Conservation (phyloP, 1,140 invertebrate species). For the Papilio polyxenes region DNA sequence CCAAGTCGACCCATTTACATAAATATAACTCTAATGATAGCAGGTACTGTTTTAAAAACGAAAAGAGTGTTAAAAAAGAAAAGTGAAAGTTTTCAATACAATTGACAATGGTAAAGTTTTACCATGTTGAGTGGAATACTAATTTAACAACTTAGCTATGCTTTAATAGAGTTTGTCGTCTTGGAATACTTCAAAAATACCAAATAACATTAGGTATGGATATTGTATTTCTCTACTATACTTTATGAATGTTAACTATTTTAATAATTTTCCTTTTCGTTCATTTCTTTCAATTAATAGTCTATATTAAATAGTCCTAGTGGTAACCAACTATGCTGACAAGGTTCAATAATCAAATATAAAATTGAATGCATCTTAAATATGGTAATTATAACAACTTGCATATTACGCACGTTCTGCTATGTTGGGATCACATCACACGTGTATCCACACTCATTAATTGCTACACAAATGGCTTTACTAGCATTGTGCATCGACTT, state of each 20-base stretch:
- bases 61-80: not conserved
- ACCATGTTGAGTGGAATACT: not conserved
- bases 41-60: not conserved
- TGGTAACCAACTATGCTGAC: too few relatives aligned
- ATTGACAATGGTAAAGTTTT: conserved; percentile 10
- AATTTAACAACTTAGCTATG: not conserved
- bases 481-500: conserved; percentile 38
- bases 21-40: not conserved
- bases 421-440: conserved; percentile 48
- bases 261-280: too few relatives aligned
- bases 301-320: too few relatives aligned
- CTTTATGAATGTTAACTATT: too few relatives aligned
- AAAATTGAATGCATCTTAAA: not conserved
- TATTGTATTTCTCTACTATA: too few relatives aligned
- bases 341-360: not conserved
- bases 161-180: not conserved
- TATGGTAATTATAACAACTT: conserved; percentile 42
- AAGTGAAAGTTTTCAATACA: not conserved
- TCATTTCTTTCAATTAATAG: too few relatives aligned
- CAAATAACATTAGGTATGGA: too few relatives aligned
- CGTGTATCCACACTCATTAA: conserved; percentile 55
- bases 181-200: too few relatives aligned
- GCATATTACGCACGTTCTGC: conserved; percentile 53
- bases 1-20: conserved; percentile 15
- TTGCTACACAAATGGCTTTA: conserved; percentile 45